Evolutionary conservation across 2,888 invertebrate species (phyloP), one percentile per base, ranked within the genome.

Genomic region (Dendrolimus pini): DNA sequence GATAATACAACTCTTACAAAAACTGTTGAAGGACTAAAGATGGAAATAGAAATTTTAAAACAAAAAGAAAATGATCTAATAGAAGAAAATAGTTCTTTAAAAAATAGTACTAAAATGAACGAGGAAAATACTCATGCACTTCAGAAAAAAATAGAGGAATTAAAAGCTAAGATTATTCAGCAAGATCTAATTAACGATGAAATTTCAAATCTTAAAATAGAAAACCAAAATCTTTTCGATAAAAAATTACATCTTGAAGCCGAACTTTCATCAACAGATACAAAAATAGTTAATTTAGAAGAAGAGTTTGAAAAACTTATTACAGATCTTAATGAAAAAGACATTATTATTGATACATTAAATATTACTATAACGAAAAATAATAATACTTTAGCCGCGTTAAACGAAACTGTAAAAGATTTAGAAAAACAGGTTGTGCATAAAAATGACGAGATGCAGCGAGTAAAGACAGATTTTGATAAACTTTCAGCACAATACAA

Each of bases 301-400:
- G 77, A 81, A 65, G 87, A 89, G 62, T 77, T 92, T 59, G 78
- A 77, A 2, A 81, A 80, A 56, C 60, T 91, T 8, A 71, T 81
- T 53, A 65, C 77, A 7, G 82, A 83, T 42, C 80, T 90, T 3
- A 82, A 82, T 54, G 91, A 91, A 66, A 85, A 91, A 63, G 83
- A 87, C 65, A 69, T 70, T n/a, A 61, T 83, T 10, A 85, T 88
- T 57, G 80, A 85, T 61, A 66, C 65, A 7, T 71, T 88, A 7
- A 85, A 87, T 63, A 55, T 60, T 9, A 79, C 78, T 10, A 63
- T 82, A 2, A 61, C 62, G 41, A 72, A 79, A 61, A 78, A 78
- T 61, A 80, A 81, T 10, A 55, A 58, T 1, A 75, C 69, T 30
- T 55, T 83, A 53, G 60, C 62, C 12, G 68, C 69, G 42, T 62